These are phyloP conservation scores for Dromococcyx pavoninus DNA, from an alignment of 2,797 vertebrate genomes.

Conservation along the genomic window DNA sequence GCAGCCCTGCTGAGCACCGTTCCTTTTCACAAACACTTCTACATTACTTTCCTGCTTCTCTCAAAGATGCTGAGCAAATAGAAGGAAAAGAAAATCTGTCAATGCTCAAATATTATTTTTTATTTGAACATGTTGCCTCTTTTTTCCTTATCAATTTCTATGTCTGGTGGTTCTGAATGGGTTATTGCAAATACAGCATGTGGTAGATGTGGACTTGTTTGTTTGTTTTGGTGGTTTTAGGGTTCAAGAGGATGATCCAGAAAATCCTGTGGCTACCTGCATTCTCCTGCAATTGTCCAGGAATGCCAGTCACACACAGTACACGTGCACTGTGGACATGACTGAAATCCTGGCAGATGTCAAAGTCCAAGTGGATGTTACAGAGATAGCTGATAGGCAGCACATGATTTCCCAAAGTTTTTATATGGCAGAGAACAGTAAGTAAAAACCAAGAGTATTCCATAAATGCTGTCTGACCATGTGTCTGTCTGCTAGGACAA, in stretches of 20 bases:
- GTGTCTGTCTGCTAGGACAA: neutral
- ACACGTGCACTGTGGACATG: constrained; percentile 71
- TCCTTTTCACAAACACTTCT: neutral
- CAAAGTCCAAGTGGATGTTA: constrained; percentile 61
- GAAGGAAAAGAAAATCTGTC: neutral
- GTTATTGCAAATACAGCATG: neutral
- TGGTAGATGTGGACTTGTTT: neutral
- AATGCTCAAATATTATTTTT: neutral
- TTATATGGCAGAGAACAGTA: constrained; percentile 64
- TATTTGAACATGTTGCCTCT: neutral
- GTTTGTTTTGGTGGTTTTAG: constrained; percentile 46
- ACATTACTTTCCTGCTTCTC: neutral
- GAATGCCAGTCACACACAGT: constrained; percentile 31
- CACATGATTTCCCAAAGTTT: constrained; percentile 47
- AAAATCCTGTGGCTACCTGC: constrained; percentile 58
- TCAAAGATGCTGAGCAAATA: neutral
- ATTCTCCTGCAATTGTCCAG: constrained; percentile 27
- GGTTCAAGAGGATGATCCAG: constrained; percentile 41
- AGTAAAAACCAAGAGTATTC: constrained; percentile 43
- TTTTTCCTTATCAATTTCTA: neutral
- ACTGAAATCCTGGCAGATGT: constrained; percentile 34
- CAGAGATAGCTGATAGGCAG: neutral
- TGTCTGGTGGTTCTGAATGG: neutral
- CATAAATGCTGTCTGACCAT: neutral
- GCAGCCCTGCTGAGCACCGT: neutral